Base-by-base conservation (phyloP, 2,797 vertebrate species). In the Propithecus deckenii region DNA sequence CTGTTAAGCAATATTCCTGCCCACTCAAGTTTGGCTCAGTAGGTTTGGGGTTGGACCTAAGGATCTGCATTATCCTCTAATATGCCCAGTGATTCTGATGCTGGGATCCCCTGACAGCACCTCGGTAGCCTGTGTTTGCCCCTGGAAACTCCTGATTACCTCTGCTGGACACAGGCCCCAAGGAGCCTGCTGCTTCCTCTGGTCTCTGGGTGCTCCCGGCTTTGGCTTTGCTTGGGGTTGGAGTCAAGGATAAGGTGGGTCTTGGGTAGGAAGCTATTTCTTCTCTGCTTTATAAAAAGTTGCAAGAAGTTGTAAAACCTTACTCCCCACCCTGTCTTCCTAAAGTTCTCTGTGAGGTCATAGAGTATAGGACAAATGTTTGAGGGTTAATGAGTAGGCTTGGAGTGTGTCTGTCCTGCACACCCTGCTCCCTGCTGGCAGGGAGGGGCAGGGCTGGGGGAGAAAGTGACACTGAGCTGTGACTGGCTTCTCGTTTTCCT, bases 401-500 rank as follows among this genome's bases (percentile, higher is more conserved):
- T 91, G 89, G 79, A 55, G 23, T 76, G 23, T 78, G 67, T 88
- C 41, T 20, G 15, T 30, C 63, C 14, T 13, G 65, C 67, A 9
- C 30, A 1, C 12, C 14, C 30, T 4, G 52, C 15, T 75, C 65
- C 57, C 46, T 17, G 63, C 55, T 23, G 0, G 41, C 35, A 28
- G 89, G 43, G 78, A 46, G n/a, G 43, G 57, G 43, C 32, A 30
- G 84, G 46, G 48, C 50, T 18, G 23, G 65, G 35, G 78, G 88
- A 95, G 93, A 94, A 74, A 93, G 86, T 84, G 88, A 96, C 88
- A 86, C 52, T 76, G 97, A 94, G 81, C 86, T 92, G 50, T 59
- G 89, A 91, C 69, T 79, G 93, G 61, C 86, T 85, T 97, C 96
- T 98, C 95, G 85, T 95, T 97, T 92, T 96, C 78, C 63, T 96